Evolutionary conservation across 2,113 vertebrate species (phyloP).

Genomic region (Pogona vitticeps): DNA sequence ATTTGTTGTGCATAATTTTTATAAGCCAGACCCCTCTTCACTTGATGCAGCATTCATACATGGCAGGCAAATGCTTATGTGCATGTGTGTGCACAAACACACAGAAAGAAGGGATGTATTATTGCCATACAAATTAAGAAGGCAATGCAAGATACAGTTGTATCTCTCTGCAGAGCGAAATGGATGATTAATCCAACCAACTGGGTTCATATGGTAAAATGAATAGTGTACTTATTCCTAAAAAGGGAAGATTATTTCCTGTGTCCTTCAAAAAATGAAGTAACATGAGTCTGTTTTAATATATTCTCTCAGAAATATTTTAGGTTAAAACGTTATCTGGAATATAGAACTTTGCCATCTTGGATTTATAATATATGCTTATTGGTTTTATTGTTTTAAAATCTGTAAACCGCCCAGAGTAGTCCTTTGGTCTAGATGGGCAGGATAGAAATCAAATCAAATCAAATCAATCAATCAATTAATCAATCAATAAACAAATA

Average conservation of each 20-base stretch:
- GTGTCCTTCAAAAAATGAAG: neutral
- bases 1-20: neutral
- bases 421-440: too few species aligned
- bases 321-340: neutral
- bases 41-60: neutral
- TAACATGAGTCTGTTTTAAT: neutral
- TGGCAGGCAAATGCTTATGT: neutral
- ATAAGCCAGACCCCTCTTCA: neutral
- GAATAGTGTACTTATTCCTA: neutral
- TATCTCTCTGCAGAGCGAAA: neutral
- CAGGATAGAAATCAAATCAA: too few species aligned
- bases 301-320: neutral
- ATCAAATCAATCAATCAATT: too few species aligned
- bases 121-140: neutral
- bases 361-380: too few species aligned
- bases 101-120: neutral
- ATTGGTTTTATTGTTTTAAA: too few species aligned
- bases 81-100: neutral
- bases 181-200: neutral
- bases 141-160: neutral
- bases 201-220: neutral
- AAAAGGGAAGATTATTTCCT: neutral
- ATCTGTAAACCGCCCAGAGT: too few species aligned
- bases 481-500: too few species aligned
- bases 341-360: neutral